A percentile compares a stretch with the other conserved stretches of the same genome.
phyloP scores from a whole-genome alignment of 2,888 invertebrate genomes.

The Agrotis ipsilon region DNA sequence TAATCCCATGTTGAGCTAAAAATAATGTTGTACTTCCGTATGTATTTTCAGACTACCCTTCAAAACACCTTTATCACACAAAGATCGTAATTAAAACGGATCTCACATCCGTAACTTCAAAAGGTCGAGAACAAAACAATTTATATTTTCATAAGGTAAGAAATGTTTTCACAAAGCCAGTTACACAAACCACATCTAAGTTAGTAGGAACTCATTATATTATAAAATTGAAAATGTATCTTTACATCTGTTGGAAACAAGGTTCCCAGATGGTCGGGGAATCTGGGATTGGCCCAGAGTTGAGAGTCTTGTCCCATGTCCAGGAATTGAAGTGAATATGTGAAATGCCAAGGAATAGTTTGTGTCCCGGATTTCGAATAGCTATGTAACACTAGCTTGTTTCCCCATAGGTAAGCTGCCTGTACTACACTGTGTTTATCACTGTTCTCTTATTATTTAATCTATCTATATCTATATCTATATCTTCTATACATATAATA shows the following conservation, averaged over 20 bases:
- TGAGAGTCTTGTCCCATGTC: too few relatives aligned
- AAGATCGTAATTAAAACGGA: not conserved
- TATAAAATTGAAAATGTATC: slow-evolving; percentile 1
- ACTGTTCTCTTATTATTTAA: too few relatives aligned
- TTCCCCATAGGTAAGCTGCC: too few relatives aligned
- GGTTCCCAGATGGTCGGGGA: too few relatives aligned
- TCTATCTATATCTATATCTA: too few relatives aligned
- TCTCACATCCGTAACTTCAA: not conserved
- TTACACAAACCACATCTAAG: not conserved
- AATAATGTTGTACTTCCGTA: not conserved
- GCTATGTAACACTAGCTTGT: too few relatives aligned
- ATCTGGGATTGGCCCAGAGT: too few relatives aligned
- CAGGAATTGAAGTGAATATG: too few relatives aligned
- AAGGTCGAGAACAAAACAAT: not conserved
- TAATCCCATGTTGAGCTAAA: not conserved
- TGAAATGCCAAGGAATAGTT: too few relatives aligned
- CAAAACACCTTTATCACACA: not conserved
- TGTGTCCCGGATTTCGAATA: too few relatives aligned
- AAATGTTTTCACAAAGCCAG: slow-evolving; percentile 7
- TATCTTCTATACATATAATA: too few relatives aligned
- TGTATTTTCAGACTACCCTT: not conserved
- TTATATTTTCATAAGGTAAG: not conserved
- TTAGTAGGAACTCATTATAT: not conserved
- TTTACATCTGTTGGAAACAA: not conserved
- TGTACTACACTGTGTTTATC: too few relatives aligned